phyloP scores from a whole-genome alignment of 2,113 vertebrate species.

The Calyptommatus sinebrachiatus region DNA sequence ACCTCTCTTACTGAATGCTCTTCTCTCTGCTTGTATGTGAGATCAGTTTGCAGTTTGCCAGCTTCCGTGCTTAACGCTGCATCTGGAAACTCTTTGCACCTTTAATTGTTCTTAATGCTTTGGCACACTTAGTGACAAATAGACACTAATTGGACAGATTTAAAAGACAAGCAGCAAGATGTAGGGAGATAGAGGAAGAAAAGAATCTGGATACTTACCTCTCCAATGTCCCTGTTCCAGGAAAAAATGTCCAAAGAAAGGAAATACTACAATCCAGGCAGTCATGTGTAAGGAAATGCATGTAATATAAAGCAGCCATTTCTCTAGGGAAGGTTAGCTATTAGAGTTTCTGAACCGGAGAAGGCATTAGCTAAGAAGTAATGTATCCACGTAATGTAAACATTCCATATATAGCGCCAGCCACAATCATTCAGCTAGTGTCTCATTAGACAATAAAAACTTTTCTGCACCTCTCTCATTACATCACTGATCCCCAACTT shows the following conservation, averaged over 20 bases:
- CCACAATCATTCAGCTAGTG: background rate
- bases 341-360: background rate
- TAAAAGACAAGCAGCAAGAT: constrained; percentile 8
- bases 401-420: background rate
- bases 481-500: no score
- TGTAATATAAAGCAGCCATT: background rate
- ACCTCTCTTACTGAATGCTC: accelerated
- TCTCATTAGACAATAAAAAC: background rate
- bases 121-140: constrained; percentile 64
- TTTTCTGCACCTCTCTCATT: background rate
- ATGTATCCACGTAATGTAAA: background rate
- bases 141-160: constrained; percentile 64
- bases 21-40: constrained; percentile 26
- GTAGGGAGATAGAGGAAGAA: background rate
- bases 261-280: background rate
- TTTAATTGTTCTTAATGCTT: constrained; percentile 72
- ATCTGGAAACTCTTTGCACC: constrained; percentile 69
- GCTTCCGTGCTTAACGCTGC: constrained; percentile 40
- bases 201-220: constrained; percentile 1
- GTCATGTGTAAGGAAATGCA: background rate
- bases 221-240: background rate
- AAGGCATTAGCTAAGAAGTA: background rate
- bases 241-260: background rate
- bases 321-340: background rate
- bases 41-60: constrained; percentile 41